Evolutionary conservation across 2,113 vertebrate genomes (phyloP).

Genomic region (Ornithorhynchus anatinus): DNA sequence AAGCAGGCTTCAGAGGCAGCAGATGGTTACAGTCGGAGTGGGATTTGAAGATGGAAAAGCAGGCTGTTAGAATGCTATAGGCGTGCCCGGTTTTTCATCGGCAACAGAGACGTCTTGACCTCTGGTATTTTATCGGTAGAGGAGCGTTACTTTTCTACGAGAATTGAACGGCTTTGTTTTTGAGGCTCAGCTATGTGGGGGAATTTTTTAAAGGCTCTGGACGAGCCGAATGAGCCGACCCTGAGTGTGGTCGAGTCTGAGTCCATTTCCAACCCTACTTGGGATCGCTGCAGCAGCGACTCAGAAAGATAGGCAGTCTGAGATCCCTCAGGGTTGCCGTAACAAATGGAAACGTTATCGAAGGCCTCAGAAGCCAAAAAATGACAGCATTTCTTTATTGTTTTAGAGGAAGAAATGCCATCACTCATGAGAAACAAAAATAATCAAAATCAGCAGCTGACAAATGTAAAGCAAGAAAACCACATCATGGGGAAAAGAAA

Average conservation of each 20-base stretch:
- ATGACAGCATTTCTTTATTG: background rate
- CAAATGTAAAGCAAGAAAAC: conserved; percentile 17
- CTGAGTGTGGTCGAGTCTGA: background rate
- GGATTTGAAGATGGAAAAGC: background rate
- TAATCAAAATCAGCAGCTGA: conserved; percentile 5
- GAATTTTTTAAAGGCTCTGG: background rate
- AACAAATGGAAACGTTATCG: background rate
- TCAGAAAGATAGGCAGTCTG: background rate
- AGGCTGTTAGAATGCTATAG: background rate
- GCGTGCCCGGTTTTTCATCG: background rate
- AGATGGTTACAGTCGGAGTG: conserved; percentile 31
- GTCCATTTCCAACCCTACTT: background rate
- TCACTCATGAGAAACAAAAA: background rate
- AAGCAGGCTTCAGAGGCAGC: background rate
- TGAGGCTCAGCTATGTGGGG: background rate
- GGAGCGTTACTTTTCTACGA: background rate
- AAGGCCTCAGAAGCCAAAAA: background rate
- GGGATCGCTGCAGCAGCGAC: background rate
- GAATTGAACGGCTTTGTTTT: background rate
- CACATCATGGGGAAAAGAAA: too few relatives aligned
- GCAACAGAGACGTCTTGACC: conserved; percentile 15
- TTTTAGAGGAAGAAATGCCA: background rate
- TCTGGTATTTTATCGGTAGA: conserved; percentile 17
- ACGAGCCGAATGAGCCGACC: background rate
- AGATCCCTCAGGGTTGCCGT: background rate